phyloP scores from a whole-genome alignment of 1,140 invertebrate species.

The Pogonomyrmex californicus region DNA sequence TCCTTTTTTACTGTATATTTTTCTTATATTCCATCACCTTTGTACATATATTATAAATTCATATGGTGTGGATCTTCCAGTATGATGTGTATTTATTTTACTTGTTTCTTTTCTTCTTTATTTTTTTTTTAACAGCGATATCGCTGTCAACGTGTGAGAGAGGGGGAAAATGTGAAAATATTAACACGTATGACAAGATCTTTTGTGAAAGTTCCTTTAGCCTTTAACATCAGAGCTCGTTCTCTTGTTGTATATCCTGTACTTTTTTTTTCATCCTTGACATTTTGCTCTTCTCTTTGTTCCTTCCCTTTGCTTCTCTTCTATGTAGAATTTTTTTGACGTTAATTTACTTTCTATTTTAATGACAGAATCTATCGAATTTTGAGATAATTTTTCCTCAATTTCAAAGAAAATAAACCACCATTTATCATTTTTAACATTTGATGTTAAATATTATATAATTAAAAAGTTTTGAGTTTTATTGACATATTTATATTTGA shows the following conservation, averaged over 20 bases:
- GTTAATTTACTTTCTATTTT: neutral
- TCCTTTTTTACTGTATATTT: constrained; percentile 31
- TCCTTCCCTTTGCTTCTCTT: neutral
- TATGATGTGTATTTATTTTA: constrained; percentile 60
- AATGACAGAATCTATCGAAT: constrained; percentile 2
- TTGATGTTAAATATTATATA: neutral
- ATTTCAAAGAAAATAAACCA: neutral
- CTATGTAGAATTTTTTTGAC: constrained; percentile 26
- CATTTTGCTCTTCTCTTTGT: neutral
- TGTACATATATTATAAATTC: constrained; percentile 57
- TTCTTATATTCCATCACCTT: constrained; percentile 10
- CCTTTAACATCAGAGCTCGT: constrained; percentile 4
- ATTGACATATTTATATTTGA: constrained; percentile 12
- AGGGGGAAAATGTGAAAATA: neutral
- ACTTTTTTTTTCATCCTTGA: neutral
- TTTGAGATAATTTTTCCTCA: neutral
- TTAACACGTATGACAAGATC: constrained; percentile 9
- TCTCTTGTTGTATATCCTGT: neutral
- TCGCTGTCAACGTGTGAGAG: neutral
- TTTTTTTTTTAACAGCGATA: neutral
- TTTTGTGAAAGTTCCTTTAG: constrained; percentile 19
- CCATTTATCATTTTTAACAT: constrained; percentile 13
- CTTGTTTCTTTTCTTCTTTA: neutral
- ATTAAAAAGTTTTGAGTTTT: neutral
- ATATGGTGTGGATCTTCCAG: constrained; percentile 27